Evolutionary conservation across 2,888 invertebrate genomes (phyloP), one percentile per base, ranked within the genome.

Genomic region (Epinotia ramella): DNA sequence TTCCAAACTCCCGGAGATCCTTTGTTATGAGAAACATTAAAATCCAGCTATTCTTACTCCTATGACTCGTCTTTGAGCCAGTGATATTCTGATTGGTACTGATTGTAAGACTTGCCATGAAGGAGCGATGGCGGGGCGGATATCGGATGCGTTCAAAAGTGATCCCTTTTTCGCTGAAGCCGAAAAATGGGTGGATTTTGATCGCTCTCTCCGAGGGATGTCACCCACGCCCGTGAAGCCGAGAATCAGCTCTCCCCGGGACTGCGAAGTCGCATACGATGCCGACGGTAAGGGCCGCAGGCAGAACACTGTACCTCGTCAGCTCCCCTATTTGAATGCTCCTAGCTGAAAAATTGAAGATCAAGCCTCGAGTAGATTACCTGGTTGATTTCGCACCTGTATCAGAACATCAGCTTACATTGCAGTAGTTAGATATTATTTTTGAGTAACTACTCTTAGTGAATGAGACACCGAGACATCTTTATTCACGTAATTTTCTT

Each of bases 181-280:
- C 82, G 93, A 93, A 88, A 94, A 93, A 88, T 94, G 94, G 93
- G 87, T 91, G 82, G 90, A 85, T 93, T 94, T 95, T 94, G 95
- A 95, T 92, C 95, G 95, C 81, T 95, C 95, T 84, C 94, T 95
- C 86, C 93, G 95, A 84, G 94, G 94, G 84, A 91, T 89, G 86
- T 96, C 96, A 79, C 96, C 96, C 83, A 96, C 96, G 85, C 96
- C 96, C 73, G 96, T 96, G 89, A 97, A 96, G 95, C 95, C 95
- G 85, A 96, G 96, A 90, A 95, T 95, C 87, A 96, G 95, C 93
- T 95, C 92, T 84, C 96, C 96, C 82, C 95, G 96, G 81, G 95
- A 96, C 87, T 95, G 95, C 86, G 96, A 96, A 93, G 95, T 96
- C 87, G 96, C 96, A 84, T 97, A 95, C 92, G 97, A 97, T 94